Evolutionary conservation across 2,888 invertebrate species (phyloP), one percentile per base, ranked within the genome.

Genomic region (Ormia ochracea): DNA sequence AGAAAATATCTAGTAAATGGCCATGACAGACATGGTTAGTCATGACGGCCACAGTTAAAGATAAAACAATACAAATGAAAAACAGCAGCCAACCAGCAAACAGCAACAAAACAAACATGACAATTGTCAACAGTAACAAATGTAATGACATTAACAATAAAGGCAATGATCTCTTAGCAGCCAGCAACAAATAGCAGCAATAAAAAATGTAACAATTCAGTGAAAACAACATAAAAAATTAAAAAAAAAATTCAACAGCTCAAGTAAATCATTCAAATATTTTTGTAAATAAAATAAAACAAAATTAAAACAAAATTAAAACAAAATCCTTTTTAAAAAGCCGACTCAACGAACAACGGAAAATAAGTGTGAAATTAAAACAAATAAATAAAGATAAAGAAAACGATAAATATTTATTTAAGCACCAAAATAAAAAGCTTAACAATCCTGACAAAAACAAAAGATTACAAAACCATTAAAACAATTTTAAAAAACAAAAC

Each of bases 141-240:
- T 63, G 45, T 75, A 69, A 31, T 59, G 76, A 69, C 70, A 63
- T 31, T 43, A 75, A 50, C 48, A 41, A 66, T 36, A 50, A 50
- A 68, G 76, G 56, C 76, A 80, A 73, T 76, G 76, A 76, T 72
- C 76, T 76, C 33, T 61, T 31, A 59, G 66, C 36, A 48, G 5
- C 38, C 36, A 68, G 38, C 31, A 69, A 28, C 65, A 70, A 58
- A 56, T 54, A 9, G 14, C 38, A 66, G 43, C 66, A 77, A 28
- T 41, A 63, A 81, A 76, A 36, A 45, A 56, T 65, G 69, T 76
- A 73, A 79, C 56, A 79, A 78, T 58, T 70, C 54, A 59, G 33
- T 69, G n/a, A 26, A 23, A n/a, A 45, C 48, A 52, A 74, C 48
- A 65, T 21, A 28, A 28, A 73, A 63, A 1, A 36, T 3, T 7